These are phyloP conservation scores for Spilogale gracilis DNA, from an alignment of 2,113 vertebrate species.

Conservation along the genomic window DNA sequence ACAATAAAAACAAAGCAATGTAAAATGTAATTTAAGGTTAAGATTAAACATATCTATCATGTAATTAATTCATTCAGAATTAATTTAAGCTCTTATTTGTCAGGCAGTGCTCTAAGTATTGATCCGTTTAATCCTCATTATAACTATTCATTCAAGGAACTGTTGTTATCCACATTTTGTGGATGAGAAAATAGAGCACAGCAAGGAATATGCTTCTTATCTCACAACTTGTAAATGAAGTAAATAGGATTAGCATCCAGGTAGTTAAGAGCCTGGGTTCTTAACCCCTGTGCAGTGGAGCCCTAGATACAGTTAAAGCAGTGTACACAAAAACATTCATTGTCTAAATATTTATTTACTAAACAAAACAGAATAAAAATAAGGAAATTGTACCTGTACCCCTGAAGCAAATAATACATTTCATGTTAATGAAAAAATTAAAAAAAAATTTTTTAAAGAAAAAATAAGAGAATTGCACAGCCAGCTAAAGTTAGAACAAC, in stretches of 20 bases:
- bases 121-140: background rate
- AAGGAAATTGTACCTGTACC: background rate
- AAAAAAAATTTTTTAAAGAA: too few species aligned
- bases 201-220: background rate
- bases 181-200: background rate
- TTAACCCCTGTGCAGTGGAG: background rate
- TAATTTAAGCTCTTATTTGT: background rate
- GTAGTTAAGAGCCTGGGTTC: background rate
- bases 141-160: background rate
- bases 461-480: background rate
- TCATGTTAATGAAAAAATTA: too few species aligned
- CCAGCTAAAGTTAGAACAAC: background rate
- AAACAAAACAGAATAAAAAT: background rate
- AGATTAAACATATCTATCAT: slow-evolving; percentile 37
- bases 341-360: background rate
- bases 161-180: background rate
- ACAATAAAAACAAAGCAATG: background rate
- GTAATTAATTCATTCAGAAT: background rate
- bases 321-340: background rate
- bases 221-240: background rate
- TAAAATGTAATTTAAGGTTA: slow-evolving; percentile 1
- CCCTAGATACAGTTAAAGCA: background rate
- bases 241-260: background rate
- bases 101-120: background rate
- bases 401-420: too few species aligned